Evolutionary conservation across 2,888 invertebrate species (phyloP), one percentile per base, ranked within the genome.

Genomic region (Laothoe populi): DNA sequence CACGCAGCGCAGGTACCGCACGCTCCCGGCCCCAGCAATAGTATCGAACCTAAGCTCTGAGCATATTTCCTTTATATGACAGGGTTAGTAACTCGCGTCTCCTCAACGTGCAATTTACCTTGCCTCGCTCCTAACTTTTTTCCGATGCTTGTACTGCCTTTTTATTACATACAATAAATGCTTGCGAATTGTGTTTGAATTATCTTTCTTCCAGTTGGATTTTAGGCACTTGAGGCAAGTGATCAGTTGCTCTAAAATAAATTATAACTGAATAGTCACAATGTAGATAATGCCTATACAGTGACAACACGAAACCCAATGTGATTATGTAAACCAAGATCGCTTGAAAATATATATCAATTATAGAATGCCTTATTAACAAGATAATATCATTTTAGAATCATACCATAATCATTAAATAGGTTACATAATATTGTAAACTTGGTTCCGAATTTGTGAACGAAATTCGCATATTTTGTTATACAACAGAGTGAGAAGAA

Each of bases 91-190:
- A 53, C 11, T 16, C 13, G 19, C 19, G 44, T 19, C 44, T 31
- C 26, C 26, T 31, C 49, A 26, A n/a, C 16, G 49, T 49, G 49
- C 49, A 16, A 49, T 16, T 26, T 26, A 26, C n/a, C 13, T 24
- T 24, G 24, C 5, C 0, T 2, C 48, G 13, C 3, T 10, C n/a
- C 49, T 5, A n/a, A n/a, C n/a, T n/a, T n/a, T n/a, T n/a, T 24
- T 16, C n/a, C 10, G 49, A 26, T 31, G 49, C 49, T 49, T 49
- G n/a, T 8, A 16, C 26, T n/a, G 31, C 49, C n/a, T 49, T n/a
- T 49, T 1, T 16, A 31, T 49, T n/a, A 19, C 31, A 10, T 19
- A 45, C 48, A 48, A 23, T 46, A 49, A 26, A 49, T 8, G 49
- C 31, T 49, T 31, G 49, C 16, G n/a, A 7, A 49, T 26, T 24